phyloP scores from a whole-genome alignment of 1,140 invertebrate genomes.

The Archivesica marissinica region DNA sequence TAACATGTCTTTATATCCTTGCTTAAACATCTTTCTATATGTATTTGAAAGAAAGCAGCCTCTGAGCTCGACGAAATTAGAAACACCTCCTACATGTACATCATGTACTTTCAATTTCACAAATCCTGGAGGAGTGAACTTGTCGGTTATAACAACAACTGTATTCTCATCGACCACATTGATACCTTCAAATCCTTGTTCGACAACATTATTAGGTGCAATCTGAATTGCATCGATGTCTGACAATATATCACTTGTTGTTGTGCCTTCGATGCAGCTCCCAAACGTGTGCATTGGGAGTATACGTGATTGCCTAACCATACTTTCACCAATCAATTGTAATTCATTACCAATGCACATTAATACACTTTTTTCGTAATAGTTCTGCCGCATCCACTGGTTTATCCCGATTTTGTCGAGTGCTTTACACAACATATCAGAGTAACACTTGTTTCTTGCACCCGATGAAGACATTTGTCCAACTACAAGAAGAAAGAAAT shows the following conservation, averaged over 20 bases:
- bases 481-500: too few species aligned
- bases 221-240: conserved; percentile 5
- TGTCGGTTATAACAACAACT: neutral
- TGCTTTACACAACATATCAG: neutral
- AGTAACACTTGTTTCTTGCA: too few species aligned
- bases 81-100: neutral
- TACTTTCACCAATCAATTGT: neutral
- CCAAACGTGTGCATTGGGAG: neutral
- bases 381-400: neutral
- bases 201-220: neutral
- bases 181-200: neutral
- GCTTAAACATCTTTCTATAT: neutral
- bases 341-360: neutral
- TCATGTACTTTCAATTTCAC: conserved; percentile 17
- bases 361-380: neutral
- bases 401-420: neutral
- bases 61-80: neutral
- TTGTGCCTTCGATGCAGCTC: conserved; percentile 26
- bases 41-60: neutral
- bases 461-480: too few species aligned
- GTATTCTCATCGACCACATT: neutral
- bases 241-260: neutral
- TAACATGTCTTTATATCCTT: neutral
- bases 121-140: conserved; percentile 17
- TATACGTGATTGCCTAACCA: neutral